Conservation (phyloP, 2,113 vertebrate species). For the Gorsachius goisagi region DNA sequence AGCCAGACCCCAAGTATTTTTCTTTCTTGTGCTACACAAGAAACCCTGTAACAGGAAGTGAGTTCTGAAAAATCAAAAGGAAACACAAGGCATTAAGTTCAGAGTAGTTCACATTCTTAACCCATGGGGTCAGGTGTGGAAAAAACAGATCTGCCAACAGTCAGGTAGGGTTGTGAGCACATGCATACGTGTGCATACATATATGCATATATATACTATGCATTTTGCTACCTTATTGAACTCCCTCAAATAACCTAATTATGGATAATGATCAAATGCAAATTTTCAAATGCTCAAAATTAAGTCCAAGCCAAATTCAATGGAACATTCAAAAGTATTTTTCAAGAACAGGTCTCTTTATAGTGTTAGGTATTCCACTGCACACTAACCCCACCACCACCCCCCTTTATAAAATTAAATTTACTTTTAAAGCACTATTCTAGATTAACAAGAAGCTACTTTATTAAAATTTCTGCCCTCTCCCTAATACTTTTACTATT, state of each 20-base stretch:
- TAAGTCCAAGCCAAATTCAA: neutral
- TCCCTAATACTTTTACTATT: neutral
- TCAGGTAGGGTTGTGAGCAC: accelerated
- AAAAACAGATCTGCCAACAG: neutral
- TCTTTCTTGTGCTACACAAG: neutral
- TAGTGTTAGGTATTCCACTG: neutral
- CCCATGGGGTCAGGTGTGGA: neutral
- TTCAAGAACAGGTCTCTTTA: neutral
- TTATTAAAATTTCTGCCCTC: neutral
- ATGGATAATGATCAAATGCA: neutral
- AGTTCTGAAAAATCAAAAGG: neutral
- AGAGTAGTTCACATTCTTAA: neutral
- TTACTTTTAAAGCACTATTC: neutral
- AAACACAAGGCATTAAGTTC: neutral
- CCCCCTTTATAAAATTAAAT: neutral
- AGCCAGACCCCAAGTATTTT: neutral
- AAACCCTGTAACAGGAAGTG: neutral
- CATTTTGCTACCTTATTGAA: neutral
- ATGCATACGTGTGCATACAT: accelerated
- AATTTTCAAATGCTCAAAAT: neutral
- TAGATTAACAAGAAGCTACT: neutral
- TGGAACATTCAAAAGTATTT: neutral
- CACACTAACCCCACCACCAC: neutral
- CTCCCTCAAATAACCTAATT: neutral
- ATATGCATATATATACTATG: neutral